A percentile compares a stretch with the other conserved stretches of the same genome.
phyloP scores from a whole-genome alignment of 2,888 invertebrate genomes.

The Idaea aversata region DNA sequence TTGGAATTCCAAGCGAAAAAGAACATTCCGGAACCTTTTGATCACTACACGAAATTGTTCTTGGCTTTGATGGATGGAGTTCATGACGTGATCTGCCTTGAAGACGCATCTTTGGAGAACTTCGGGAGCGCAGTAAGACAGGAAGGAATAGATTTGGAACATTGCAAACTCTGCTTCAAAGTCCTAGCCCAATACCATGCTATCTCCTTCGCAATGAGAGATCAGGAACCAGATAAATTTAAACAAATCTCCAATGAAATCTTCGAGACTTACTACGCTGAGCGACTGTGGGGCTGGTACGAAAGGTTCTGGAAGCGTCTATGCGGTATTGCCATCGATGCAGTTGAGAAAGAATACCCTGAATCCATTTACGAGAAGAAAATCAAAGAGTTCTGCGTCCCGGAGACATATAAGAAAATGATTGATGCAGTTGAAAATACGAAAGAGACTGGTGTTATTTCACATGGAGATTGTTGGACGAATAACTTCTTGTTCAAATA shows the following conservation, averaged over 20 bases:
- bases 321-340: conserved; percentile 79
- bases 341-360: conserved; percentile 83
- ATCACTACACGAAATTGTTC: conserved; percentile 71
- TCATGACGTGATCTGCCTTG: conserved; percentile 79
- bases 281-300: conserved; percentile 80
- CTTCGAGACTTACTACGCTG: conserved; percentile 81
- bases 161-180: conserved; percentile 72
- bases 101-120: conserved; percentile 71
- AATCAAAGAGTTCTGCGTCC: conserved; percentile 74
- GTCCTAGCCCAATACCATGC: conserved; percentile 81
- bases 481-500: conserved; percentile 85
- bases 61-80: conserved; percentile 71
- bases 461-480: conserved; percentile 88
- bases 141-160: conserved; percentile 73
- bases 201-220: conserved; percentile 79
- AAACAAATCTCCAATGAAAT: conserved; percentile 55
- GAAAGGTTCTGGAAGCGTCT: conserved; percentile 72
- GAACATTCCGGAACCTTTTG: conserved; percentile 68
- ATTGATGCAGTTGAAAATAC: conserved; percentile 59
- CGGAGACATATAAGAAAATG: conserved; percentile 74
- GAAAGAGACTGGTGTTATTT: conserved; percentile 77
- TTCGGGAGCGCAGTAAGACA: conserved; percentile 70
- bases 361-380: conserved; percentile 79
- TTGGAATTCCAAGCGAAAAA: conserved; percentile 65
- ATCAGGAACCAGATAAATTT: conserved; percentile 75